Base-by-base conservation (phyloP, 2,888 invertebrate genomes). In the Shargacucullia verbasci region DNA sequence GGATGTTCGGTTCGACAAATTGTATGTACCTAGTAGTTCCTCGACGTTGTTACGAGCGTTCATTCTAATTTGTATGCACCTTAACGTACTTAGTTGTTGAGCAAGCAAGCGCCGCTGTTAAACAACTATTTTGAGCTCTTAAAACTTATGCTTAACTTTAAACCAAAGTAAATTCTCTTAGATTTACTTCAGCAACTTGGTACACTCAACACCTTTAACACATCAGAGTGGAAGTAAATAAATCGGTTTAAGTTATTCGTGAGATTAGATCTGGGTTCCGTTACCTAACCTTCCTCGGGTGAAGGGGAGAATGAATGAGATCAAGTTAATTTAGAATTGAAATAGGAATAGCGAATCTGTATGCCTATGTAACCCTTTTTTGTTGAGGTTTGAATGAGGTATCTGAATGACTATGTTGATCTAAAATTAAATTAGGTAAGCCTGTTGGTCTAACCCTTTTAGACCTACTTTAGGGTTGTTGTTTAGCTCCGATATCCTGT, bases 101-200 rank as follows among this genome's bases (percentile, higher is more conserved):
- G 39, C 13, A 34, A 41, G 13, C 48, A n/a, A 43, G 25, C 31
- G 2, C 38, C n/a, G 44, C 10, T 38, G 39, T 50, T 39, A 14
- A 12, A 12, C 35, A 57, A 57, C 39, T 41, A 57, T 66, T 52
- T 35, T 10, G 20, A 45, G 40, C 37, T 57, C 34, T 48, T 48
- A 64, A 20, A 65, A 58, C 40, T 48, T 45, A 13, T 29, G 48
- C 46, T 48, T n/a, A 52, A 59, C 52, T 59, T 31, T 47, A 12
- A 59, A 48, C 25, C 39, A 53, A 46, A 54, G 53, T 60, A 13
- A 70, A 34, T 34, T 31, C n/a, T 4, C 38, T 47, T 29, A 52
- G 48, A 53, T 65, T 59, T 40, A 65, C 45, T 70, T 38, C n/a
- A 47, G 29, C 9, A 43, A 64, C 38, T 64, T 56, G 12, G n/a